A percentile compares a stretch with the other conserved stretches of the same genome.
Evolutionary conservation across 2,797 vertebrate genomes (phyloP).

Genomic region (Lithobates sylvaticus): DNA sequence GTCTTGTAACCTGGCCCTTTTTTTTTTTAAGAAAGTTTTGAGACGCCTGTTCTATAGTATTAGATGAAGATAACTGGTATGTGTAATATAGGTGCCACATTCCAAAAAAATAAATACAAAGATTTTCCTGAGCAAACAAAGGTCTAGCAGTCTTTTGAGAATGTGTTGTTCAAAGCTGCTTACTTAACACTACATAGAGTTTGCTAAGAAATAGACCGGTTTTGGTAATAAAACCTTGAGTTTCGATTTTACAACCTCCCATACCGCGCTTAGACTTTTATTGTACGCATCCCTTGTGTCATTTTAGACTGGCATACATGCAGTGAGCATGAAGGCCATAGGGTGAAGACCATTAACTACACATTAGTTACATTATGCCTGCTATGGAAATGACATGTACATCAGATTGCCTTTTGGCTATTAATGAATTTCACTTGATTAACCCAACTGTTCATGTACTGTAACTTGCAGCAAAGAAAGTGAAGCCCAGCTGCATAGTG

Average conservation of each 20-base stretch:
- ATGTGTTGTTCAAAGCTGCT: constrained; percentile 11
- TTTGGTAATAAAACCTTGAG: not conserved
- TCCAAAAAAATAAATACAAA: not conserved
- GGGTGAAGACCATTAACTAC: not conserved
- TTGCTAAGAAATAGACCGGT: not conserved
- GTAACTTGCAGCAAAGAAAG: constrained; percentile 32
- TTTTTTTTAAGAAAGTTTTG: too few relatives aligned
- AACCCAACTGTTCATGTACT: constrained; percentile 23
- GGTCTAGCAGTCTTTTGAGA: not conserved
- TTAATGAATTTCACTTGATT: constrained; percentile 33
- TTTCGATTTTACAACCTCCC: not conserved
- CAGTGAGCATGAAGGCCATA: not conserved
- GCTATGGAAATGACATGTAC: constrained; percentile 4
- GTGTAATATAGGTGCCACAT: too few relatives aligned
- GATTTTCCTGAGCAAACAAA: constrained; percentile 1
- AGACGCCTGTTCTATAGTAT: too few relatives aligned
- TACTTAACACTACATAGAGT: not conserved
- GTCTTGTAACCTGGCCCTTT: too few relatives aligned
- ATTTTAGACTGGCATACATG: not conserved
- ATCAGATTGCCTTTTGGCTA: constrained; percentile 20
- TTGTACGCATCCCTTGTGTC: not conserved
- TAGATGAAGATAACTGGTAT: too few relatives aligned
- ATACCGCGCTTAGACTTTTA: not conserved
- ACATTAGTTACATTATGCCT: constrained; percentile 17
- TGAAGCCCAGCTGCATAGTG: not conserved